These are phyloP conservation scores for Brachyhypopomus gauderio DNA, from an alignment of 2,113 vertebrate species.

Conservation along the genomic window DNA sequence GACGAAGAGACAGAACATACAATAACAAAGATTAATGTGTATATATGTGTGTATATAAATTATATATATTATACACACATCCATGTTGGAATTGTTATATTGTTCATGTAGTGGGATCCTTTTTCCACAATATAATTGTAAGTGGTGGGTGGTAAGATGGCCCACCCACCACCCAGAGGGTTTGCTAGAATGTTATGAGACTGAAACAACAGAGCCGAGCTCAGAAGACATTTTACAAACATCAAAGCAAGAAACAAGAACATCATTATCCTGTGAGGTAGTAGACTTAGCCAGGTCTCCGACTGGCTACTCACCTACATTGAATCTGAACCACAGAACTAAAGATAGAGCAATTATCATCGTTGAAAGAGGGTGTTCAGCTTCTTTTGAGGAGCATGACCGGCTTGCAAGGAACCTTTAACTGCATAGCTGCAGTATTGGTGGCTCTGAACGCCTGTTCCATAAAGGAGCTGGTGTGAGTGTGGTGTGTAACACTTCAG, in stretches of 20 bases:
- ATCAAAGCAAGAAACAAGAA: too few species aligned
- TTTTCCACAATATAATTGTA: neutral
- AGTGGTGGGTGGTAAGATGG: neutral
- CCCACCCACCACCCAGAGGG: too few species aligned
- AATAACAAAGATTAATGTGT: neutral
- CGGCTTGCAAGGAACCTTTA: neutral
- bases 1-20: constrained; percentile 8
- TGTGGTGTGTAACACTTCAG: constrained; percentile 26
- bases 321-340: too few species aligned
- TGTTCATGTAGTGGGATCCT: neutral
- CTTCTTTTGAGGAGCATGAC: neutral
- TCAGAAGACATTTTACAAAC: too few species aligned
- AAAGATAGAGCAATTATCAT: too few species aligned
- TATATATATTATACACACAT: neutral
- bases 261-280: too few species aligned
- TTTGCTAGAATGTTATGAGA: too few species aligned
- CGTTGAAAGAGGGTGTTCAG: neutral
- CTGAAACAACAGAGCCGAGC: too few species aligned
- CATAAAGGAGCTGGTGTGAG: neutral
- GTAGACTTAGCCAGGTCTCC: too few species aligned
- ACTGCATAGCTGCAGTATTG: neutral
- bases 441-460: neutral
- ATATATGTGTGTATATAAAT: too few species aligned
- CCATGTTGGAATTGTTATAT: neutral
- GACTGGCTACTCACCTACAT: too few species aligned